Evolutionary conservation across 1,140 invertebrate species (phyloP), one percentile per base, ranked within the genome.

Genomic region (Pseudomyrmex cubaensis): DNA sequence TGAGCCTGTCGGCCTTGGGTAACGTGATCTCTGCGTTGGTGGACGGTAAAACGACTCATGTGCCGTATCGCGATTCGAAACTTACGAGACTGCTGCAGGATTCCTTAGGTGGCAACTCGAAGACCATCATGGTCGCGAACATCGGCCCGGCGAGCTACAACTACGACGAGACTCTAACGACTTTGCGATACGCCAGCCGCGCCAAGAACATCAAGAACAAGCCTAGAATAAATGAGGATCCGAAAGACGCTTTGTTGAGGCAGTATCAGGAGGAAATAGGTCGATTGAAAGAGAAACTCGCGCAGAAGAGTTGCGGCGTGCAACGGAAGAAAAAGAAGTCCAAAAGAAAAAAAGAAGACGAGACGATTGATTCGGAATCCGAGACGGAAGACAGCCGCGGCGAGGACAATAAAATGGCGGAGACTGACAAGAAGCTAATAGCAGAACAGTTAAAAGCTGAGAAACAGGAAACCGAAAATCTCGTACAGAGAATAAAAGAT

Each of bases 151-250:
- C 99, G 2, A 98, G 98, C 86, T 98, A 98, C 83, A 99, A 99
- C 94, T 99, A 99, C 93, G 99, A 99, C 91, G 99, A 99, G 92
- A 99, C 98, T 0, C 97, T 99, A 44, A 99, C 98, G 90, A 99
- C 99, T 0, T 94, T 99, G 54, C 95, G 99, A 8, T 99, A 99
- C 95, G 99, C 99, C 0, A 99, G 98, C 94, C 95, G 99, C 73
- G 99, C 99, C 0, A 99, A 99, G 95, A 98, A 98, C 90, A 99
- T 99, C 74, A 97, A 99, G 93, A 99, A 99, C 94, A 97, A 97
- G 87, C 99, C 98, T 17, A 97, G 97, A 85, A 98, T 99, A 82
- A 99, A 99, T 94, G 99, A 99, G 92, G 99, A 99, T 95, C 98
- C 99, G 0, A 99, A 99, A 91, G 99, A 99, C 94, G 99, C 99